Evolutionary conservation across 1,140 invertebrate species (phyloP).

Genomic region (Camponotus floridanus): DNA sequence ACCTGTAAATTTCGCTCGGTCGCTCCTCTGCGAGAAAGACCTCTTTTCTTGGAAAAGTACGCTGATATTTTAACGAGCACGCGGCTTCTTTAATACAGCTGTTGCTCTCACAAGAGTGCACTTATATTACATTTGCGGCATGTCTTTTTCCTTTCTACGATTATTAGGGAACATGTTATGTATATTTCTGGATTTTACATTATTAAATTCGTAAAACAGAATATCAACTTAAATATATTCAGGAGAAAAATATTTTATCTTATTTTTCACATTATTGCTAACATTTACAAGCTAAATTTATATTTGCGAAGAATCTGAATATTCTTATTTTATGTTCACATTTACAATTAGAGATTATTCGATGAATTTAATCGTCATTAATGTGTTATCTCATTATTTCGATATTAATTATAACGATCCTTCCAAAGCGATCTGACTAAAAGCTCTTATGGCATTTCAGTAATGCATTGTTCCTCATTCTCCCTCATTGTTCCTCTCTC

Average conservation of each 20-base stretch:
- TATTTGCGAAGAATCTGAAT: not conserved
- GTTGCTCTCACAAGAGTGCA: conserved; percentile 12
- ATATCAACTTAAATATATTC: not conserved
- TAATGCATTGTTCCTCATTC: conserved; percentile 46
- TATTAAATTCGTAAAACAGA: not conserved
- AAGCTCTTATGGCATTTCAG: conserved; percentile 8
- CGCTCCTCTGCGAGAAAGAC: conserved; percentile 11
- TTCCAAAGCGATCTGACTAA: not conserved
- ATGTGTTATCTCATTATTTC: conserved; percentile 21
- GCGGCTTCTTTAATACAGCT: conserved; percentile 40
- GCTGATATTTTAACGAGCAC: conserved; percentile 46
- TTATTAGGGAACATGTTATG: not conserved
- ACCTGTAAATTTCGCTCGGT: conserved; percentile 41
- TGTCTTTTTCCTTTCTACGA: not conserved
- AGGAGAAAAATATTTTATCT: not conserved
- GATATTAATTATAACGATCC: conserved; percentile 40
- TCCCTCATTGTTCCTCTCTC: not conserved
- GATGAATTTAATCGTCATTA: not conserved
- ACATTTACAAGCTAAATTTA: not conserved
- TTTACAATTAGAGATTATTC: not conserved
- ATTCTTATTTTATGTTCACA: not conserved
- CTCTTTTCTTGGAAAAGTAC: conserved; percentile 18
- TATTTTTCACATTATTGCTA: not conserved
- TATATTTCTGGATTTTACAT: not conserved
- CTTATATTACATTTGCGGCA: not conserved